These are phyloP conservation scores for Scrobipalpa costella DNA, from an alignment of 2,888 invertebrate genomes.

Conservation along the genomic window DNA sequence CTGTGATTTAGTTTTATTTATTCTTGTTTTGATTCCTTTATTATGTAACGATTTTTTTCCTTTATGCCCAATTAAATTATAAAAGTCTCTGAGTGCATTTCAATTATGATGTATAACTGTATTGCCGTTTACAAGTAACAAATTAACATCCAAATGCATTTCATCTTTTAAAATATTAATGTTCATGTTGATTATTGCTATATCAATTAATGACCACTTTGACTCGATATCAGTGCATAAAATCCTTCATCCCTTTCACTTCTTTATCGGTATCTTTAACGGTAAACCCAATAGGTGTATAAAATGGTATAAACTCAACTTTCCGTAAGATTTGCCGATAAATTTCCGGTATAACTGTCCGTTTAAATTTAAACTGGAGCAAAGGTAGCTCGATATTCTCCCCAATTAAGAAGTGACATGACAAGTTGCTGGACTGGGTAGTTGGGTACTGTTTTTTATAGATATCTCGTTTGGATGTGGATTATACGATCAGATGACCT, in stretches of 20 bases:
- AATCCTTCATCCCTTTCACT: constrained; percentile 20
- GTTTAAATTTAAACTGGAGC: constrained; percentile 23
- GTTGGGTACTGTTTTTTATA: background rate
- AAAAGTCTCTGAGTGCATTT: too few species aligned
- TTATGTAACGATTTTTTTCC: too few species aligned
- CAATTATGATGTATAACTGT: too few species aligned
- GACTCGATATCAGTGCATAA: background rate
- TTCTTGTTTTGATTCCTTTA: too few species aligned
- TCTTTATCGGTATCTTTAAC: constrained; percentile 18
- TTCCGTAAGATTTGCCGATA: constrained; percentile 20
- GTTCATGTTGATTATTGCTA: too few species aligned
- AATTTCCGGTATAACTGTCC: constrained; percentile 16
- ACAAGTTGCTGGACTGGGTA: constrained; percentile 21
- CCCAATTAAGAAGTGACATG: constrained; percentile 19
- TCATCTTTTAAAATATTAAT: too few species aligned
- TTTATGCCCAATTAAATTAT: too few species aligned
- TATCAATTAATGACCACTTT: background rate
- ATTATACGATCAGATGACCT: background rate
- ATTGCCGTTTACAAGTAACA: too few species aligned
- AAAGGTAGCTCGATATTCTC: background rate
- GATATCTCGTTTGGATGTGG: too few species aligned
- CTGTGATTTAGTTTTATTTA: too few species aligned
- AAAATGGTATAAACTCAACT: background rate
- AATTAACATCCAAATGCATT: too few species aligned
- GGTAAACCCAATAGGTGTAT: constrained; percentile 10